These are phyloP conservation scores for Otolemur garnettii DNA, from an alignment of 2,113 vertebrate species.

Conservation along the genomic window DNA sequence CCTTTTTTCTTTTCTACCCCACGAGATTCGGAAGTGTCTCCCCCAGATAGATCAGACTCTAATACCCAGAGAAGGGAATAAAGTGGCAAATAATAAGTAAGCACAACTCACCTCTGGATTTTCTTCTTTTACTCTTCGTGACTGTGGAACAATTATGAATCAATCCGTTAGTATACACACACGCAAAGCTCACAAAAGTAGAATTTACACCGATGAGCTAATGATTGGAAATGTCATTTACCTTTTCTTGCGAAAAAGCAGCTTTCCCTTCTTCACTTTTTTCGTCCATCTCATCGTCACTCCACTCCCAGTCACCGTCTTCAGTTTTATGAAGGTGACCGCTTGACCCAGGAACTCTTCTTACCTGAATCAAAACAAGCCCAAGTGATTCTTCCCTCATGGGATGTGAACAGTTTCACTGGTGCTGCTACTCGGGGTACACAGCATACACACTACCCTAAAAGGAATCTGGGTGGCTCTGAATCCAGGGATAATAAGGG, in stretches of 20 bases:
- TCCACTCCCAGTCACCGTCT: slow-evolving; percentile 99
- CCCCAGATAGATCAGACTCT: background rate
- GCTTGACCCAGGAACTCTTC: slow-evolving; percentile 97
- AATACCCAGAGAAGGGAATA: background rate
- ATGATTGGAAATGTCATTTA: slow-evolving; percentile 69
- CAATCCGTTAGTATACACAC: slow-evolving; percentile 66
- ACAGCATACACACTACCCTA: fast-evolving
- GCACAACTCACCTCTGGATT: slow-evolving; percentile 87
- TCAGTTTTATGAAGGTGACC: slow-evolving; percentile 99
- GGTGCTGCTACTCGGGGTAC: background rate
- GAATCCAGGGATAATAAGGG: background rate
- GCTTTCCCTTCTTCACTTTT: slow-evolving; percentile 96
- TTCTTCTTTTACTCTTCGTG: slow-evolving; percentile 95
- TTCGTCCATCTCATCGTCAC: slow-evolving; percentile 98
- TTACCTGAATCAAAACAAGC: slow-evolving; percentile 89
- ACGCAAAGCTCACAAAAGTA: background rate
- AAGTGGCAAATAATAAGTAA: background rate
- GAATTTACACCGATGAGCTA: background rate
- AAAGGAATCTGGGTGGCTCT: background rate
- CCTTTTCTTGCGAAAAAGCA: slow-evolving; percentile 96
- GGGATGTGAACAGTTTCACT: fast-evolving
- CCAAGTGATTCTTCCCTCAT: slow-evolving; percentile 51
- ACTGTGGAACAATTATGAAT: slow-evolving; percentile 89
- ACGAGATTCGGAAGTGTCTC: background rate
- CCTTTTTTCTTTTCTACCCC: background rate